phyloP scores from a whole-genome alignment of 2,113 vertebrate genomes.

The Lanius ludovicianus region DNA sequence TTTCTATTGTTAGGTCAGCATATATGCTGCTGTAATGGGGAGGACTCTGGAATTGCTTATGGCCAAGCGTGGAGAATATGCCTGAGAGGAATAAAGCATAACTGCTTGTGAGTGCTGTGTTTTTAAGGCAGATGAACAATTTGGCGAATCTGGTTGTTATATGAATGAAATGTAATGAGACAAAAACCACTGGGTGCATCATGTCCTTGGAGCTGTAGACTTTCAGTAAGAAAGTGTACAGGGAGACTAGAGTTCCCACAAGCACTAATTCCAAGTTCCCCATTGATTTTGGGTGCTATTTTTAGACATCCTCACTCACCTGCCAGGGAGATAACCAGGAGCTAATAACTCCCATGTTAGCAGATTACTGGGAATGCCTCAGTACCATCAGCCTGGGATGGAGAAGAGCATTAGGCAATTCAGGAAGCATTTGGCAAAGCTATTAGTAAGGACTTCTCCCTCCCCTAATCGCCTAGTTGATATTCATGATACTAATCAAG shows the following conservation, averaged over 20 bases:
- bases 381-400: not conserved
- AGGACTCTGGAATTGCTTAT: not conserved
- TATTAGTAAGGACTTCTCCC: not conserved
- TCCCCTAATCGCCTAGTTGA: not conserved
- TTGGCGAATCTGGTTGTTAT: not conserved
- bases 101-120: not conserved
- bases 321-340: not conserved
- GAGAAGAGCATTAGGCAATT: not conserved
- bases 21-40: not conserved
- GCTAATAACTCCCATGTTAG: not conserved
- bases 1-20: not conserved
- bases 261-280: not conserved
- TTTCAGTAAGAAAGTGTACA: not conserved
- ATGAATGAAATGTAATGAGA: not conserved
- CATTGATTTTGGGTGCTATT: not conserved
- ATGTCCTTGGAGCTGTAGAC: not conserved
- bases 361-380: not conserved
- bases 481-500: not conserved
- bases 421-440: not conserved
- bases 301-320: not conserved
- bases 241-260: not conserved
- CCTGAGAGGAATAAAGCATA: not conserved
- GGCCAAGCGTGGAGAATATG: not conserved
- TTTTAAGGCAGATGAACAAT: not conserved
- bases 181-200: accelerated